Evolutionary conservation across 2,113 vertebrate species (phyloP), one percentile per base, ranked within the genome.

Genomic region (Charadrius vociferus): DNA sequence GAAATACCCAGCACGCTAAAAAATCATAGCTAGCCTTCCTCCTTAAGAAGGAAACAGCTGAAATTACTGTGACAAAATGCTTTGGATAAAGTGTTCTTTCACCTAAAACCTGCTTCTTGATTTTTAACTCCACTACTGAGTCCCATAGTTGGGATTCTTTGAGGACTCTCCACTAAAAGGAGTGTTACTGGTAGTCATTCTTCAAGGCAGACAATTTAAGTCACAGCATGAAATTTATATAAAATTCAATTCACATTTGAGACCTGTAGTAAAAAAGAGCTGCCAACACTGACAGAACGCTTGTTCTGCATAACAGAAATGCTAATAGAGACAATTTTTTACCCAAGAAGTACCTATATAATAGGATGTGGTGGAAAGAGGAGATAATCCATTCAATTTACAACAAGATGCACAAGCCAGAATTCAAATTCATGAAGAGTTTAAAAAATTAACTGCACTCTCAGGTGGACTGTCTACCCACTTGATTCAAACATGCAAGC

Each of bases 181-280:
- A 81, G 41, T 19, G 27, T 84, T 94, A 94, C 29, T 87, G 30
- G 65, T 81, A 95, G 83, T 63, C 86, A 34, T 94, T 75, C 86
- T 96, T 87, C 77, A 85, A 63, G 61, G n/a, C 26, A 91, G 65
- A 91, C 80, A 74, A 94, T 95, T 95, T 94, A 84, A 96, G 43
- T 72, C 32, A 1, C 86, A 93, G 77, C 65, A 93, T 89, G 94
- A 95, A 96, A 93, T 96, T 94, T 91, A 85, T 93, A 89, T 59
- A 91, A 93, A 95, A 96, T 95, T 94, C 86, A 95, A 95, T 91
- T 91, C 94, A 87, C 86, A 87, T 93, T 93, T 94, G 93, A 95
- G 91, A 94, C 59, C 77, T 66, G 59, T 67, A 91, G 72, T 81
- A 91, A 88, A 93, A 93, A 90, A 75, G 61, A 94, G 43, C 81